phyloP scores from a whole-genome alignment of 2,888 invertebrate species.

The Molorchus minor region DNA sequence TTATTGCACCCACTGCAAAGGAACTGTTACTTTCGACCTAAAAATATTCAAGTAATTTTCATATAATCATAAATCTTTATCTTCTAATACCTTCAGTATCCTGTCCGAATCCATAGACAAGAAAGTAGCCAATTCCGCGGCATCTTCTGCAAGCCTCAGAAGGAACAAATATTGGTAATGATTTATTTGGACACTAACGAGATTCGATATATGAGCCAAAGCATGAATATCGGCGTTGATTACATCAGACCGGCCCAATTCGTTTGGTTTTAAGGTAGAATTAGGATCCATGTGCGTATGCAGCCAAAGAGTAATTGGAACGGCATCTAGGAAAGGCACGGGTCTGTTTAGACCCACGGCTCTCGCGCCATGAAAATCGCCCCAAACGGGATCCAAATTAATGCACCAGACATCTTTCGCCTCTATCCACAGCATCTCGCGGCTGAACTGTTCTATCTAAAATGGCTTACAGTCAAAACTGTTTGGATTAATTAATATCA shows the following conservation, averaged over 20 bases:
- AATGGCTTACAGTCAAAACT: no score
- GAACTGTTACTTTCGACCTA: conserved; percentile 64
- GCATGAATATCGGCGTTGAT: conserved; percentile 77
- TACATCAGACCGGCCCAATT: conserved; percentile 4
- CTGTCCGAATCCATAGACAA: conserved; percentile 80
- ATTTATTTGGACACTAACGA: conserved; percentile 90
- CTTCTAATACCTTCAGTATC: conserved; percentile 68
- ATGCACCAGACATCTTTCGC: conserved; percentile 90
- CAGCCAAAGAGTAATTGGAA: conserved; percentile 89
- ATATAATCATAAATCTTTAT: not conserved
- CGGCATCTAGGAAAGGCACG: conserved; percentile 84
- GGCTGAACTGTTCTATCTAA: conserved; percentile 56
- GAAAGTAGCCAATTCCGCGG: conserved; percentile 82
- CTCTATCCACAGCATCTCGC: conserved; percentile 77
- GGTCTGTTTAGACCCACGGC: conserved; percentile 78
- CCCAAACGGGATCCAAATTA: conserved; percentile 90
- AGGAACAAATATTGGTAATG: conserved; percentile 94
- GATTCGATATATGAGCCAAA: conserved; percentile 81
- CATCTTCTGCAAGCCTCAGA: conserved; percentile 81
- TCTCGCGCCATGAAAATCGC: conserved; percentile 87
- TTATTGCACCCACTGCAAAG: conserved; percentile 77
- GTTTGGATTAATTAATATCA: no score
- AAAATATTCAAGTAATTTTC: conserved; percentile 20
- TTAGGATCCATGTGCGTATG: conserved; percentile 64
- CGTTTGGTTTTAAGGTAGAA: conserved; percentile 50